Percentiles rank a stretch among this genome's conserved stretches.
Evolutionary conservation across 2,113 vertebrate genomes (phyloP).

Genomic region (Macrotus californicus): DNA sequence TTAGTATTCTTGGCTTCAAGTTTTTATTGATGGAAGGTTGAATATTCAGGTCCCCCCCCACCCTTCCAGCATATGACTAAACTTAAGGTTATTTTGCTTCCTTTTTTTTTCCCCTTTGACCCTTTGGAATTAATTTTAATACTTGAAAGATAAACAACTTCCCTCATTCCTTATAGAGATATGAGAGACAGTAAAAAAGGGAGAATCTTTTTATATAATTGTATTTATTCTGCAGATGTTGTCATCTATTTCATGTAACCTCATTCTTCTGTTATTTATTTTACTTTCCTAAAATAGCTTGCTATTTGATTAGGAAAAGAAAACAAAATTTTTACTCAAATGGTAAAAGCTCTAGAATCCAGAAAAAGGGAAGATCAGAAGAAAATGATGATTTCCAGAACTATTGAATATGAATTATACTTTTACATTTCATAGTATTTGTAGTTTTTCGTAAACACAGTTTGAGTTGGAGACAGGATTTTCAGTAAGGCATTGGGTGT

Average conservation of each 20-base stretch:
- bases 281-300: slow-evolving; percentile 23
- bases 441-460: not conserved
- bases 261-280: slow-evolving; percentile 22
- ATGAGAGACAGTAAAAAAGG: not conserved
- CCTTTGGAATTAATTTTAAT: slow-evolving; percentile 15
- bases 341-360: not conserved
- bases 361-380: not conserved
- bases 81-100: not conserved
- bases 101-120: not conserved
- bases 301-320: slow-evolving; percentile 17
- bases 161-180: not conserved
- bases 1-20: slow-evolving; percentile 45
- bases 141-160: slow-evolving; percentile 21
- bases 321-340: not conserved
- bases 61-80: not conserved
- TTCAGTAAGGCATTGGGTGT: not conserved
- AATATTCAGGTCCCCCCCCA: not conserved
- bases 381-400: not conserved
- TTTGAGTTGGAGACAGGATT: not conserved
- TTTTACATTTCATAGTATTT: not conserved
- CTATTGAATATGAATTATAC: not conserved
- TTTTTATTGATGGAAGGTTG: slow-evolving; percentile 28
- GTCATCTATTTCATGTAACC: not conserved
- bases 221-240: not conserved
- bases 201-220: not conserved